A percentile compares a stretch with the other conserved stretches of the same genome.
These are phyloP conservation scores for Brienomyrus brachyistius DNA, from an alignment of 2,113 vertebrate species.

Conservation along the genomic window DNA sequence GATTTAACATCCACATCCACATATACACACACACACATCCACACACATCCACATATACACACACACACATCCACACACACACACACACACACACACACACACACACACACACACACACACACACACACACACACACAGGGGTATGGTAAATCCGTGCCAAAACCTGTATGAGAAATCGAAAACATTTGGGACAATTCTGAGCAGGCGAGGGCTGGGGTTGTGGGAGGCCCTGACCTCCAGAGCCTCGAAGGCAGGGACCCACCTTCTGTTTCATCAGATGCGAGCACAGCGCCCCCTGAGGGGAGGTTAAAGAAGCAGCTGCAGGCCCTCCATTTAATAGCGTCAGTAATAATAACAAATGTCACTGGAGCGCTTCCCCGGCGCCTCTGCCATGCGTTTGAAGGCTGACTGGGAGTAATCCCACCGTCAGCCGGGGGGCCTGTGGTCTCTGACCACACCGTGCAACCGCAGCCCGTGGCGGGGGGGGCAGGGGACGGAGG, in stretches of 20 bases:
- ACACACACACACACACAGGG: neutral
- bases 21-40: too few species aligned
- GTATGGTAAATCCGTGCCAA: neutral
- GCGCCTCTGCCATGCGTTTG: neutral
- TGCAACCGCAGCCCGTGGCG: neutral
- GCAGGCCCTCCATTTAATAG: constrained; percentile 11
- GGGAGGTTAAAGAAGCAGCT: neutral
- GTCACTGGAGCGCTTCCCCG: neutral
- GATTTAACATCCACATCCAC: neutral
- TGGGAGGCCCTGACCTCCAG: neutral
- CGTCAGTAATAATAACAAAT: constrained; percentile 22
- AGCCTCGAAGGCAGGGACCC: neutral
- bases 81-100: neutral
- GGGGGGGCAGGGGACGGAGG: neutral
- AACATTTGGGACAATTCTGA: neutral
- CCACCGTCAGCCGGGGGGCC: neutral
- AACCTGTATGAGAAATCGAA: constrained; percentile 6
- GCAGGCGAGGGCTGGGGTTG: neutral
- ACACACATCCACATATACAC: neutral
- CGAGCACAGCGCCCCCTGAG: neutral
- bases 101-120: neutral
- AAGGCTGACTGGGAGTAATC: constrained; percentile 13
- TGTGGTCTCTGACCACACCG: neutral
- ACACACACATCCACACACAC: too few species aligned
- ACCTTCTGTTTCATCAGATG: constrained; percentile 20